Percentiles rank a stretch among this genome's conserved stretches.
Conservation (phyloP, 1,140 invertebrate genomes). For the Hormaphis cornu region DNA sequence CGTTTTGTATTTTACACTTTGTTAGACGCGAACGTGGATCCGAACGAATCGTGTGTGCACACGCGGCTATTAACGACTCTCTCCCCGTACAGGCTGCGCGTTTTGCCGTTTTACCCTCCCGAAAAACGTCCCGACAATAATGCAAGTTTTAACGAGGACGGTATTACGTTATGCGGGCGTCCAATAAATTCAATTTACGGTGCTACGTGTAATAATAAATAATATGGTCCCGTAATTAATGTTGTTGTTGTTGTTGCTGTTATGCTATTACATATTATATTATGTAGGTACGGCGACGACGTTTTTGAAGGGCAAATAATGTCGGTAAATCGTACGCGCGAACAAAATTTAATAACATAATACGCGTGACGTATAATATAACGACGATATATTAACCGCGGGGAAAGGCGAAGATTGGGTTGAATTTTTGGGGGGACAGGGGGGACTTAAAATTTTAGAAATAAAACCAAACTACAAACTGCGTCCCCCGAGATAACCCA, state of each 20-base stretch:
- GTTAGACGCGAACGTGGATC: too few relatives aligned
- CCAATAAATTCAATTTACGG: constrained; percentile 29
- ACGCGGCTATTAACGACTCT: too few relatives aligned
- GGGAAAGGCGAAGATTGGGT: too few relatives aligned
- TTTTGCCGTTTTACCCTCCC: constrained; percentile 24
- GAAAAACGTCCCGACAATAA: neutral
- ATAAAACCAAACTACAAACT: too few relatives aligned
- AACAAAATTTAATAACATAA: neutral
- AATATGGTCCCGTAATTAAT: constrained; percentile 16
- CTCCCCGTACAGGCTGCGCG: too few relatives aligned
- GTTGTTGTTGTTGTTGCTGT: constrained; percentile 24
- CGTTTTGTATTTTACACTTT: too few relatives aligned
- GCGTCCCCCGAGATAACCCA: too few relatives aligned
- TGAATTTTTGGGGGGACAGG: too few relatives aligned
- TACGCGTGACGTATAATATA: too few relatives aligned
- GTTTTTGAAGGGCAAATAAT: constrained; percentile 23
- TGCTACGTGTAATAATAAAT: too few relatives aligned
- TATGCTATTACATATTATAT: neutral
- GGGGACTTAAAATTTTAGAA: too few relatives aligned
- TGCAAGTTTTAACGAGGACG: constrained; percentile 17
- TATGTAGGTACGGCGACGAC: neutral
- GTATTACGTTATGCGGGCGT: constrained; percentile 30
- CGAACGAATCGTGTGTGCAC: neutral
- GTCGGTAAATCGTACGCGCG: neutral
- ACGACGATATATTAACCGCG: too few relatives aligned